A percentile compares a stretch with the other conserved stretches of the same genome.
phyloP scores from a whole-genome alignment of 2,888 invertebrate genomes.

The Coleophora deauratella region DNA sequence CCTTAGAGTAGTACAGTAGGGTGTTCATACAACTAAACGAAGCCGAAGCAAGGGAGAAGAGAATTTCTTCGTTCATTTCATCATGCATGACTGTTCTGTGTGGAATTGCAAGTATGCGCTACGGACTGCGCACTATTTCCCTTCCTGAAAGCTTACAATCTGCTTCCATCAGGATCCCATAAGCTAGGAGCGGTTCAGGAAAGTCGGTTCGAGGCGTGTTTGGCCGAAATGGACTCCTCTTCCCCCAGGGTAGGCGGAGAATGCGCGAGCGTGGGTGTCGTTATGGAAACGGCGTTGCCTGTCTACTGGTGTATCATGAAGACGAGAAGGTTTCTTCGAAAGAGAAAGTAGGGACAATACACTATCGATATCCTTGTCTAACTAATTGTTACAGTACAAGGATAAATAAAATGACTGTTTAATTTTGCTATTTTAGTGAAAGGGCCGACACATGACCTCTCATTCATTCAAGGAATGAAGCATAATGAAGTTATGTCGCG shows the following conservation, averaged over 20 bases:
- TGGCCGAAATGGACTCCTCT: slow-evolving; percentile 47
- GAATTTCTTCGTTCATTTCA: too few relatives aligned
- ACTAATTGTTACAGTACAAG: too few relatives aligned
- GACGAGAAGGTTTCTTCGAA: slow-evolving; percentile 28
- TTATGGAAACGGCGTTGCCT: slow-evolving; percentile 57
- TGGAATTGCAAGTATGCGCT: slow-evolving; percentile 31
- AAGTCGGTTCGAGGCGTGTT: slow-evolving; percentile 20
- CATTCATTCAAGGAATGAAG: too few relatives aligned
- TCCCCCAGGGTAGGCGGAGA: slow-evolving; percentile 51
- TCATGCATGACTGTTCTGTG: too few relatives aligned
- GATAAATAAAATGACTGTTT: too few relatives aligned
- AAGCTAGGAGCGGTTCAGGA: slow-evolving; percentile 32
- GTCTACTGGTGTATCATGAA: slow-evolving; percentile 43
- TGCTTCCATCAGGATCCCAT: slow-evolving; percentile 72
- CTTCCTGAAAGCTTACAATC: slow-evolving; percentile 82
- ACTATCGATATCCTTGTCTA: slow-evolving; percentile 2
- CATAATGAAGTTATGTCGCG: too few relatives aligned
- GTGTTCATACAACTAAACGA: slow-evolving; percentile 23
- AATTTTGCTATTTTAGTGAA: slow-evolving; percentile 1
- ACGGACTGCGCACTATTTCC: slow-evolving; percentile 38
- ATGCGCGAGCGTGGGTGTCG: slow-evolving; percentile 56
- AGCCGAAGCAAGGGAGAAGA: too few relatives aligned
- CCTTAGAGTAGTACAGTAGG: slow-evolving; percentile 25
- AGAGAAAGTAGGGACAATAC: neutral
- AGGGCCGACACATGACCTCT: neutral